Conservation (phyloP, 2,797 vertebrate genomes). For the Psittacula derbiana region DNA sequence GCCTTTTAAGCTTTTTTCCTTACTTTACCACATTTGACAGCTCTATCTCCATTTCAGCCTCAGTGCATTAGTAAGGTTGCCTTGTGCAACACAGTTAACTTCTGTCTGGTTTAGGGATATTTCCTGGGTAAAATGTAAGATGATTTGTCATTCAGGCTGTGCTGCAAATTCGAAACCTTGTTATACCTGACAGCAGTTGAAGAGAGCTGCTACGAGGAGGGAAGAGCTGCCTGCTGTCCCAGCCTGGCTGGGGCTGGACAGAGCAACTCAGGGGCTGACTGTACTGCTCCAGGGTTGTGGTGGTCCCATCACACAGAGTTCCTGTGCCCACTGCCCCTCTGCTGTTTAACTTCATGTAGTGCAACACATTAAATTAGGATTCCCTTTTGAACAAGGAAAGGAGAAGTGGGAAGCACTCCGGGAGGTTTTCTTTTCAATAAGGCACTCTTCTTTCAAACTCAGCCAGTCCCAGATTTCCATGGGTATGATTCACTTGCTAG, state of each 20-base stretch:
- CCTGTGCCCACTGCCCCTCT: background rate
- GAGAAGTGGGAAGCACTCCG: background rate
- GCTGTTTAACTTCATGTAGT: background rate
- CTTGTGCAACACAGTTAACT: background rate
- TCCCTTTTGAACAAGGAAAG: background rate
- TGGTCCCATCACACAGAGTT: background rate
- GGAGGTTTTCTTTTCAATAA: background rate
- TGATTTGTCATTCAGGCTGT: background rate
- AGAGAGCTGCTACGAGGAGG: background rate
- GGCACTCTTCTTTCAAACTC: background rate
- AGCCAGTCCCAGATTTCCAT: background rate
- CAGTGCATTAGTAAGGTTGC: background rate
- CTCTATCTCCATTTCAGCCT: background rate
- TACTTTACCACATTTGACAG: background rate
- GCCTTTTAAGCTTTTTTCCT: background rate
- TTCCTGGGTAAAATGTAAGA: background rate
- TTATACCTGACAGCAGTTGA: background rate
- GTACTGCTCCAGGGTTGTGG: background rate
- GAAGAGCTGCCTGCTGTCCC: background rate
- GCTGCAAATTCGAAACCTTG: background rate
- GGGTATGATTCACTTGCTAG: background rate
- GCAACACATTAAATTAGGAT: background rate
- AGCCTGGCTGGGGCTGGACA: background rate
- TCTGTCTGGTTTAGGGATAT: background rate
- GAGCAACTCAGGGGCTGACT: fast-evolving